Conservation (phyloP, 2,797 vertebrate species). For the Muscicapa striata region DNA sequence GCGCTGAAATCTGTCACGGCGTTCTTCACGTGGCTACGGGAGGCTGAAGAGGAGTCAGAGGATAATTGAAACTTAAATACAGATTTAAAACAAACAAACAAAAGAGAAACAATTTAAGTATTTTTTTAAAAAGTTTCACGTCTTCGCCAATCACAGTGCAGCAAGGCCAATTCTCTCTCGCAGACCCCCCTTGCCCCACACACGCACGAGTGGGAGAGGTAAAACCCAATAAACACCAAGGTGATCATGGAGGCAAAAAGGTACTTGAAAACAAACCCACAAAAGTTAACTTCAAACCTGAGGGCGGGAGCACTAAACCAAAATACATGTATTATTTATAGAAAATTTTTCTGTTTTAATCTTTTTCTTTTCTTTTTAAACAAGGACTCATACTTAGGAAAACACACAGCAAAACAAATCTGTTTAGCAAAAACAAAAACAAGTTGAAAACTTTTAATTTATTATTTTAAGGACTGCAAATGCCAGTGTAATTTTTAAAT, state of each 20-base stretch:
- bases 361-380: slow-evolving; percentile 96
- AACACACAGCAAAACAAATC: slow-evolving; percentile 67
- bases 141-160: slow-evolving; percentile 84
- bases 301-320: slow-evolving; percentile 88
- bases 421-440: slow-evolving; percentile 81
- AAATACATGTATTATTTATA: slow-evolving; percentile 97
- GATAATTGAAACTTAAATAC: slow-evolving; percentile 89
- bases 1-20: slow-evolving; percentile 95
- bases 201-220: slow-evolving; percentile 79
- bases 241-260: slow-evolving; percentile 83
- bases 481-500: slow-evolving; percentile 94
- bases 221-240: slow-evolving; percentile 62
- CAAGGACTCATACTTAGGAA: slow-evolving; percentile 81
- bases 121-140: slow-evolving; percentile 83
- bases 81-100: slow-evolving; percentile 44
- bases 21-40: slow-evolving; percentile 97
- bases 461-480: slow-evolving; percentile 99
- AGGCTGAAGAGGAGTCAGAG: slow-evolving; percentile 97
- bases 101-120: slow-evolving; percentile 78
- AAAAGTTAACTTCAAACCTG: slow-evolving; percentile 85
- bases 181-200: slow-evolving; percentile 75
- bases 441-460: slow-evolving; percentile 95
- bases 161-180: slow-evolving; percentile 80
- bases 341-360: slow-evolving; percentile 98
- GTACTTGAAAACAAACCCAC: slow-evolving; percentile 81